Base-by-base conservation (phyloP, 2,888 invertebrate species). In the Drosophila borealis region DNA sequence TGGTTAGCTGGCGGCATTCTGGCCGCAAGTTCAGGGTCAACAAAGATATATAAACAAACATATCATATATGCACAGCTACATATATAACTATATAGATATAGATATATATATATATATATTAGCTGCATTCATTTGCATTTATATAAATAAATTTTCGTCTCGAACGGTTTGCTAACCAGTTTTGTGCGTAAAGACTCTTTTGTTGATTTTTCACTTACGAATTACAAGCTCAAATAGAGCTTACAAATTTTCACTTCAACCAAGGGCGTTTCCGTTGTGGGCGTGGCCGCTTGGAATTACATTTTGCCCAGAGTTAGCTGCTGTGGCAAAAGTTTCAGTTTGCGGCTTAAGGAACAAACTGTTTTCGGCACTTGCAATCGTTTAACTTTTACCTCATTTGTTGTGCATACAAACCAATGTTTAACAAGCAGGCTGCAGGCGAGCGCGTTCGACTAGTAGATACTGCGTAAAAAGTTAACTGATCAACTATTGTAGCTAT, bases 1-100 rank as follows among this genome's bases (percentile, higher is more conserved):
- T 44, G 42, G 19, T 33, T 33, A 50, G 54, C 44, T 64, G 42
- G 46, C 60, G 51, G 9, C 51, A 53, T 50, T 44, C 68, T 51
- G 37, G 37, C 39, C 57, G 36, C 81, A 82, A 88, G 82, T 82
- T 82, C 82, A 82, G 81, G 88, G 82, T 84, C 88, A 77, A 14
- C 50, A 14, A 1, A 17, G 39, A 41, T 41, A 53, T 17, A 17
- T 10, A 13, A 14, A 36, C 1, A 37, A 11, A 55, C 42, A 59
- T 10, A 51, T 33, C 42, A 59, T 10, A 51, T 33, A 14, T 8
- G 37, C 21, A 9, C 21, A 10, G 14, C 3, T 37, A 19, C 14
- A 11, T 54, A 54, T 57, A 48, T 48, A 57, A 65, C 44, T 64
- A 19, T 19, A n/a, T 19, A 21, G n/a, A 36, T 19, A 29, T 49